phyloP scores from a whole-genome alignment of 2,797 vertebrate genomes.

The Peromyscus eremicus region DNA sequence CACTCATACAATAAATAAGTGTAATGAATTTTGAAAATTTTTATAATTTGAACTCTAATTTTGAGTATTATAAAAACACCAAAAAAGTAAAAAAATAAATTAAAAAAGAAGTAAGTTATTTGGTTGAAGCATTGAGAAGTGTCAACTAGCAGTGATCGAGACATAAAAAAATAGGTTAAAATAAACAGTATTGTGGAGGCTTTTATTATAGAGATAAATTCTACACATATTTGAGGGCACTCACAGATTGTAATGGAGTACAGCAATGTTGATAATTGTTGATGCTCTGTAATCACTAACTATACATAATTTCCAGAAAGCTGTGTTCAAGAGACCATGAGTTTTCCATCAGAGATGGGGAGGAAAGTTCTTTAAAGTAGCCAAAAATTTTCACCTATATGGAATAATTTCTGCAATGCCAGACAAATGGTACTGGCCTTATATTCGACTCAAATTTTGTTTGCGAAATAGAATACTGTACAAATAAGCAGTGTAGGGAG shows the following conservation, averaged over 20 bases:
- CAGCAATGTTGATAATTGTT: not conserved
- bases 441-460: constrained; percentile 53
- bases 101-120: not conserved
- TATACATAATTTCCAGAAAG: constrained; percentile 34
- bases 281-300: not conserved
- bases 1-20: not conserved
- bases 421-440: constrained; percentile 46
- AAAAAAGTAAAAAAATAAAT: not conserved
- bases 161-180: constrained; percentile 18
- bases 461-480: constrained; percentile 58
- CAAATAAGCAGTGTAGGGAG: constrained; percentile 7
- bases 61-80: not conserved
- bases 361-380: constrained; percentile 20
- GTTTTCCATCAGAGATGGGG: constrained; percentile 3
- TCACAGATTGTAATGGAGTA: constrained; percentile 22
- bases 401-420: not conserved
- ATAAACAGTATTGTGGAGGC: not conserved
- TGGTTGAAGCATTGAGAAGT: constrained; percentile 31
- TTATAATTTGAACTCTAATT: constrained; percentile 23
- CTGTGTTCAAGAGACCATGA: constrained; percentile 23
- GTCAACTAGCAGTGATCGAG: not conserved
- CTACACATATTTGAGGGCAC: constrained; percentile 35
- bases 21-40: not conserved
- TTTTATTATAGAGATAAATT: constrained; percentile 13
- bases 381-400: not conserved